A percentile compares a stretch with the other conserved stretches of the same genome.
Evolutionary conservation across 2,888 invertebrate species (phyloP).

Genomic region (Apotomis capreana): DNA sequence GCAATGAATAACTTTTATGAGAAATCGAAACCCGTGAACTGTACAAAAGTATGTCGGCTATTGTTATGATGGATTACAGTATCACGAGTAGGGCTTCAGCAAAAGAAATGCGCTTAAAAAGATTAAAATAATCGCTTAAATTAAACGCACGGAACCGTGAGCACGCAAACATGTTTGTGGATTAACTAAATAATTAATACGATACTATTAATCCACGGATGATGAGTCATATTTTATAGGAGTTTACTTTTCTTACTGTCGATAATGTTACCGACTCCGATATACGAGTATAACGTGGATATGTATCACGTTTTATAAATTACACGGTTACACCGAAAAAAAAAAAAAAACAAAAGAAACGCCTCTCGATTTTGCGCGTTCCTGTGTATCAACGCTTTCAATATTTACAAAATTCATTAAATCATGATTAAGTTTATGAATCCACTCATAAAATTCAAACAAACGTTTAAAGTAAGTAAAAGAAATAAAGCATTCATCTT

Average conservation of each 20-base stretch:
- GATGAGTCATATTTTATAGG: slow-evolving; percentile 12
- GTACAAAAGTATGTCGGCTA: slow-evolving; percentile 13
- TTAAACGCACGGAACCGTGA: slow-evolving; percentile 51
- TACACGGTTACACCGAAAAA: too few relatives aligned
- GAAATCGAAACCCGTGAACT: slow-evolving; percentile 32
- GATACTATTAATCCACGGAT: slow-evolving; percentile 11
- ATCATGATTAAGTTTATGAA: not conserved
- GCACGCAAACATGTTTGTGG: slow-evolving; percentile 37
- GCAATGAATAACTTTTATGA: slow-evolving; percentile 28
- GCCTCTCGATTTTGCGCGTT: too few relatives aligned
- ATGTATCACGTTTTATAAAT: too few relatives aligned
- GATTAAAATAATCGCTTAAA: slow-evolving; percentile 54
- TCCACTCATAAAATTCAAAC: not conserved
- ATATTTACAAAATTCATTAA: too few relatives aligned
- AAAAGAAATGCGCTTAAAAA: slow-evolving; percentile 49
- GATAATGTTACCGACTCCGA: not conserved
- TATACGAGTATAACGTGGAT: too few relatives aligned
- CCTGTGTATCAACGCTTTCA: too few relatives aligned
- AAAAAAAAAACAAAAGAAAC: too few relatives aligned
- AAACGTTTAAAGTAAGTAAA: slow-evolving; percentile 26
- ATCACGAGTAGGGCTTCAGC: slow-evolving; percentile 38
- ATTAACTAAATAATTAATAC: slow-evolving; percentile 32
- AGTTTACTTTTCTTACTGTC: not conserved
- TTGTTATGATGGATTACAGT: slow-evolving; percentile 29
- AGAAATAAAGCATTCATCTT: slow-evolving; percentile 46